These are phyloP conservation scores for Mus caroli DNA, from an alignment of 2,797 vertebrate species.

Conservation along the genomic window DNA sequence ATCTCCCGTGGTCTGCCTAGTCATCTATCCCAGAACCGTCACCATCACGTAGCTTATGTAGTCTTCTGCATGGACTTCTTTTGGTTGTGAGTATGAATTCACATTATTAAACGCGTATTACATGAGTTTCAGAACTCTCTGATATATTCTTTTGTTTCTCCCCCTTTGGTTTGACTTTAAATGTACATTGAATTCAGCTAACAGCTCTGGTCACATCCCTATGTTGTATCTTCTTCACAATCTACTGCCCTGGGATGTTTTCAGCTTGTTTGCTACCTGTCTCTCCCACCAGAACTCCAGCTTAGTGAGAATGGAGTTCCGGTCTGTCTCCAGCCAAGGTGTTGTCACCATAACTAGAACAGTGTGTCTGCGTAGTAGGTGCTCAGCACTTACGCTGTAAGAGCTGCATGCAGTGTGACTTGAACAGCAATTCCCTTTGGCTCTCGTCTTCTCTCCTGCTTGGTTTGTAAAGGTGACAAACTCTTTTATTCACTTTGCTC, in stretches of 20 bases:
- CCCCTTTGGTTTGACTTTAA: not conserved
- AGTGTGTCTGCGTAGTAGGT: not conserved
- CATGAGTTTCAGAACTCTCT: not conserved
- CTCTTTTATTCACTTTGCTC: conserved; percentile 3
- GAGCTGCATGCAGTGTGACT: not conserved
- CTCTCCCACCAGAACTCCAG: not conserved
- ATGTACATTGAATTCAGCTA: not conserved
- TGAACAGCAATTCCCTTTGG: not conserved
- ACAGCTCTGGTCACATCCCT: not conserved
- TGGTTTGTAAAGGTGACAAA: conserved; percentile 41
- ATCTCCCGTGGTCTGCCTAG: not conserved
- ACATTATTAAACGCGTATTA: not conserved
- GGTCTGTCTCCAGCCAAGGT: not conserved
- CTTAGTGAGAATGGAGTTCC: not conserved
- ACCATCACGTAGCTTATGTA: no score
- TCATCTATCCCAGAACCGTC: not conserved
- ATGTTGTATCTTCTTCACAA: not conserved
- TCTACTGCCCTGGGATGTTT: not conserved
- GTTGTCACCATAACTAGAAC: not conserved
- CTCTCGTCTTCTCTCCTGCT: not conserved
- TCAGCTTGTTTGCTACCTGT: not conserved
- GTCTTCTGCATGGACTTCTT: not conserved
- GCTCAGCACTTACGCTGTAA: not conserved
- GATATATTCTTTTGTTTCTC: not conserved
- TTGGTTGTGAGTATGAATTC: not conserved